These are phyloP conservation scores for Daphoenositta chrysoptera DNA, from an alignment of 2,113 vertebrate genomes.

Conservation along the genomic window DNA sequence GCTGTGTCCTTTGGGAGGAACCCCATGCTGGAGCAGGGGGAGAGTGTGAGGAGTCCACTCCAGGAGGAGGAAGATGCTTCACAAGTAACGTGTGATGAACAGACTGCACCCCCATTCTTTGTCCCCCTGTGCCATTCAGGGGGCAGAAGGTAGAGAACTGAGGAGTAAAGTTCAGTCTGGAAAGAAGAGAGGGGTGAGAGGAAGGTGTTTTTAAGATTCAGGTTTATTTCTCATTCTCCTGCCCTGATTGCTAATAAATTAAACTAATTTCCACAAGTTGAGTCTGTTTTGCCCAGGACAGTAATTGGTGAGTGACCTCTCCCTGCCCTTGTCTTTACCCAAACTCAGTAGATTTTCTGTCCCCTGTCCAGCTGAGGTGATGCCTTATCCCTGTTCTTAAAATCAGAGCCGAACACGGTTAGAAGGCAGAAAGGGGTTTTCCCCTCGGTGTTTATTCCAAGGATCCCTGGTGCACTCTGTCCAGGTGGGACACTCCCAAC, in stretches of 20 bases:
- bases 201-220: not conserved
- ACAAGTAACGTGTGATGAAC: not conserved
- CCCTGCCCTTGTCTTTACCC: not conserved
- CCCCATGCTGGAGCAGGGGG: not conserved
- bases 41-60: not conserved
- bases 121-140: not conserved
- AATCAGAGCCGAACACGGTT: no score
- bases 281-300: not conserved
- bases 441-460: no score
- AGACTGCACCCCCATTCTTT: not conserved
- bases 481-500: no score
- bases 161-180: not conserved
- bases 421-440: no score
- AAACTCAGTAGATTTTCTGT: not conserved
- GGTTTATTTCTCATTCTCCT: not conserved
- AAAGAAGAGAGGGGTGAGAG: not conserved
- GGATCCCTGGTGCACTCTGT: no score
- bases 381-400: no score
- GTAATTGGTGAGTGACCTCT: not conserved
- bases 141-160: not conserved
- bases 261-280: not conserved
- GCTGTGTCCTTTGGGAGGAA: not conserved
- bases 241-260: not conserved
- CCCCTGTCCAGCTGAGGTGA: not conserved
- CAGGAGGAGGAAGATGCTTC: not conserved